phyloP scores from a whole-genome alignment of 2,797 vertebrate genomes.

The Diplodus puntazzo region DNA sequence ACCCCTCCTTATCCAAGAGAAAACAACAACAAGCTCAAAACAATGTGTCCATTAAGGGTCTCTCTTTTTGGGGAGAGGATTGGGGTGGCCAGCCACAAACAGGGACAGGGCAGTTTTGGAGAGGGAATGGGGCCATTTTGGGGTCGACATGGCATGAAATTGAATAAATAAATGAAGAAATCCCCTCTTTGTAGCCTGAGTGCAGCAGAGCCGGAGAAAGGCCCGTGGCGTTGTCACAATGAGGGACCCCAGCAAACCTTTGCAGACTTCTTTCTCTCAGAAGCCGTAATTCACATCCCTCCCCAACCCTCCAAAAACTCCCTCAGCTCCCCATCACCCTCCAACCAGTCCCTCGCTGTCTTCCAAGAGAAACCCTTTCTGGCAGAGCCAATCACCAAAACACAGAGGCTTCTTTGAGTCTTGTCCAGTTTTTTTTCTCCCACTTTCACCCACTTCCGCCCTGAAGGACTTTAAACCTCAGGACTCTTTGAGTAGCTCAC shows the following conservation, averaged over 20 bases:
- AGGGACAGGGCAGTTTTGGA: constrained; percentile 74
- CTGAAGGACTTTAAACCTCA: constrained; percentile 89
- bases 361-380: constrained; percentile 76
- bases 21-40: constrained; percentile 78
- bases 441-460: constrained; percentile 87
- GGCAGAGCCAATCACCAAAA: constrained; percentile 78
- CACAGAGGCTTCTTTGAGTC: constrained; percentile 93
- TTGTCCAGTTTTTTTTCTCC: constrained; percentile 76
- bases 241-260: constrained; percentile 75
- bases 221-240: constrained; percentile 76
- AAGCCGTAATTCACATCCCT: constrained; percentile 89
- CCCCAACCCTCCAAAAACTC: constrained; percentile 61
- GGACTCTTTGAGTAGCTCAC: constrained; percentile 88
- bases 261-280: constrained; percentile 74
- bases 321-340: constrained; percentile 58
- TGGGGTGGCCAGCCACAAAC: constrained; percentile 71
- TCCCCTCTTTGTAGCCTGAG: constrained; percentile 88
- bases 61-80: constrained; percentile 66
- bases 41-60: constrained; percentile 75
- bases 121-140: constrained; percentile 81
- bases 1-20: constrained; percentile 58
- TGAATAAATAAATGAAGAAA: constrained; percentile 91
- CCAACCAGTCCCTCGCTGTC: constrained; percentile 71
- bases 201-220: constrained; percentile 90
- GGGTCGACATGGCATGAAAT: constrained; percentile 85